These are phyloP conservation scores for Buathra laborator DNA, from an alignment of 2,888 invertebrate genomes.

Conservation along the genomic window DNA sequence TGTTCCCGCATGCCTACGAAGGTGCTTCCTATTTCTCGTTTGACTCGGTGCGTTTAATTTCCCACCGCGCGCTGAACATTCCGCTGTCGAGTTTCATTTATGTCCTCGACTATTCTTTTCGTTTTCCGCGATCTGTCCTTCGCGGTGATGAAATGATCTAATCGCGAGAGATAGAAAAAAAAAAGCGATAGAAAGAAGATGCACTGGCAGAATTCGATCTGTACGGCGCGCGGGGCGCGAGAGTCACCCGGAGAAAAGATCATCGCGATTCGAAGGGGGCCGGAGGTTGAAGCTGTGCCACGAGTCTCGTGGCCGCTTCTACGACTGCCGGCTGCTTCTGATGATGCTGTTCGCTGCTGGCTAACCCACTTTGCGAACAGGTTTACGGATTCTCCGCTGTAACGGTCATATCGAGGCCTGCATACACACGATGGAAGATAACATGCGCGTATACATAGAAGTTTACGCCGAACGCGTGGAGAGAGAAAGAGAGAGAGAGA, in stretches of 20 bases:
- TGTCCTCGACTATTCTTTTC: background rate
- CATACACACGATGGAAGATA: slow-evolving; percentile 54
- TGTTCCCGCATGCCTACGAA: slow-evolving; percentile 11
- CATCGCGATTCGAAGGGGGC: slow-evolving; percentile 61
- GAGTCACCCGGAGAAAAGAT: slow-evolving; percentile 33
- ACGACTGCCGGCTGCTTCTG: slow-evolving; percentile 11
- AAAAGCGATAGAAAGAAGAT: background rate
- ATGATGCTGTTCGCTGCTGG: slow-evolving; percentile 67
- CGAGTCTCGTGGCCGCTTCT: slow-evolving; percentile 38
- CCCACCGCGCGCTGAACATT: background rate
- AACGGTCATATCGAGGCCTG: slow-evolving; percentile 80
- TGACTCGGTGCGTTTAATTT: background rate
- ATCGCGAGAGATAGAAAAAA: background rate
- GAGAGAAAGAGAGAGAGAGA: no score
- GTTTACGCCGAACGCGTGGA: background rate
- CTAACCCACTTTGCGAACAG: slow-evolving; percentile 84
- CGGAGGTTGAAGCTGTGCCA: slow-evolving; percentile 65
- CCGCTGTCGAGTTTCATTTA: background rate
- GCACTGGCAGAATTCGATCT: slow-evolving; percentile 3
- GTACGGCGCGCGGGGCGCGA: background rate
- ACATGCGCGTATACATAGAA: slow-evolving; percentile 11
- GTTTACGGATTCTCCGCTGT: slow-evolving; percentile 77
- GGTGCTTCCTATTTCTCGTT: background rate
- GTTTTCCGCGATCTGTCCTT: background rate
- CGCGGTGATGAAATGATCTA: background rate